Conservation (phyloP, 2,888 invertebrate genomes). For the Agonum fuliginosum region DNA sequence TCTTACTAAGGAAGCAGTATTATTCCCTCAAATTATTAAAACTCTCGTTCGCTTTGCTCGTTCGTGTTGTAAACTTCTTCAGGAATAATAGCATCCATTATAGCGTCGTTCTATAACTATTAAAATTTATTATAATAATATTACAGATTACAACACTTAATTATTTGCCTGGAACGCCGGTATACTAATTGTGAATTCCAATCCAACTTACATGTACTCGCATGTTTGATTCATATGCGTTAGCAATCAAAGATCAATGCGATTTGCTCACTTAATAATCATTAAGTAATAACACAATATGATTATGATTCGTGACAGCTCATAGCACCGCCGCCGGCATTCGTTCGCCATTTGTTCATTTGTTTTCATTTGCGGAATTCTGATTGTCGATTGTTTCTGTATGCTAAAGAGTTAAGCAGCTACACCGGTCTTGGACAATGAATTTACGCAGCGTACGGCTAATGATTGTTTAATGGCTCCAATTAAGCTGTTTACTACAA, state of each 20-base stretch:
- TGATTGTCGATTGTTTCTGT: not conserved
- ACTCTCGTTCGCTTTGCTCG: too few species aligned
- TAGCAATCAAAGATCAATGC: not conserved
- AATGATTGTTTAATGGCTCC: conserved; percentile 43
- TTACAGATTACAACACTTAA: too few species aligned
- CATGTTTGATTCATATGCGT: not conserved
- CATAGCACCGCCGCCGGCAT: not conserved
- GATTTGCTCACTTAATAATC: not conserved
- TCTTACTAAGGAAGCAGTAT: too few species aligned
- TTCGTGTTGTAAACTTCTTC: too few species aligned
- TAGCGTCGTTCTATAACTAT: too few species aligned
- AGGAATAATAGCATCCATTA: too few species aligned
- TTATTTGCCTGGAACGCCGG: too few species aligned
- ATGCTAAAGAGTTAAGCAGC: too few species aligned
- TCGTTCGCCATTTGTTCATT: not conserved
- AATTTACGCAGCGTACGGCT: not conserved
- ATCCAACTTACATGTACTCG: too few species aligned
- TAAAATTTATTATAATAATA: too few species aligned
- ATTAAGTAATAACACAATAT: not conserved
- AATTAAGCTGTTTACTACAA: conserved; percentile 41
- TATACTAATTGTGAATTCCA: too few species aligned
- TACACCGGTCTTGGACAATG: not conserved
- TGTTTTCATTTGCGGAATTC: conserved; percentile 2
- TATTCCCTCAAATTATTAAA: too few species aligned
- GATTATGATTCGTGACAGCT: not conserved